Evolutionary conservation across 2,113 vertebrate species (phyloP), one percentile per base, ranked within the genome.

Genomic region (Agelaius phoeniceus): DNA sequence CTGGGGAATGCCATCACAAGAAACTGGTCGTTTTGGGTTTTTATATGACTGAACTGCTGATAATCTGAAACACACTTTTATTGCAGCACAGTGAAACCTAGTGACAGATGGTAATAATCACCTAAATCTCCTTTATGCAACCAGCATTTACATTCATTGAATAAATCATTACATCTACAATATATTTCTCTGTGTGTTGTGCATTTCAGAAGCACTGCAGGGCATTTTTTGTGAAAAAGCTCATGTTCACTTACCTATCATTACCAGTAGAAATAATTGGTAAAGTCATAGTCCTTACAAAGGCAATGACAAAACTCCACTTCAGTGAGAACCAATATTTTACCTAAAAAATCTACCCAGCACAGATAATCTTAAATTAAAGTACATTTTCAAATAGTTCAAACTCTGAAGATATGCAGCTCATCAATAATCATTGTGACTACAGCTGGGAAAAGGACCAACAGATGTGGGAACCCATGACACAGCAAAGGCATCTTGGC

Each of bases 31-130:
- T 62, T 78, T 52, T 74, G 65, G 69, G 15, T 13, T 94, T 81
- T 82, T 26, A 21, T 84, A 39, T 46, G 67, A 76, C 65, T 89
- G 68, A 94, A 71, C 68, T 81, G 79, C 76, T 92, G 68, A 86
- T 65, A 90, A 92, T 93, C 89, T 92, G 77, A 92, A 95, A 89
- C 72, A 69, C n/a, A 15, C 59, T 97, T 94, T 80, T 87, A 96
- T 39, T 87, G 95, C 87, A 84, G 69, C 80, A 89, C 73, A 92
- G 91, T 92, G 83, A 95, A 96, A 95, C n/a, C 86, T 84, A 92
- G 86, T 84, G 93, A 94, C 95, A 97, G 96, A 96, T 94, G 94
- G 93, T 65, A 95, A 95, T 95, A 95, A 96, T 95, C 89, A 91
- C 89, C 89, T 90, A 51, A 94, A 95, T 89, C 86, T 86, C 80